Conservation (phyloP, 2,113 vertebrate genomes). For the Lycaon pictus region DNA sequence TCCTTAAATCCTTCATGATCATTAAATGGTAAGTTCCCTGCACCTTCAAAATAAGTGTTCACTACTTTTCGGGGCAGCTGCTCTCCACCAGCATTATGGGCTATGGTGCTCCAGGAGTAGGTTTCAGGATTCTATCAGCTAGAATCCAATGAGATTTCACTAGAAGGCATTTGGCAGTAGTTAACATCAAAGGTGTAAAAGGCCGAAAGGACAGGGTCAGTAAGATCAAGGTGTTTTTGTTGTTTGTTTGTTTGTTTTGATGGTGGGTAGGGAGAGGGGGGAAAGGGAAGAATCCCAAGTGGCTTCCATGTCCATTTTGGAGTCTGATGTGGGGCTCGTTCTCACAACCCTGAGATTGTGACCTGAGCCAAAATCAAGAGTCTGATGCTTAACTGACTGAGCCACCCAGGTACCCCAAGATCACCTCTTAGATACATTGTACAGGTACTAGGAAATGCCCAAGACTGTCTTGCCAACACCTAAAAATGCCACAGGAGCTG, state of each 20-base stretch:
- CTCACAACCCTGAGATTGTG: background rate
- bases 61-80: background rate
- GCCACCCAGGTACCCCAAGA: background rate
- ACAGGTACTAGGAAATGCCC: conserved; percentile 92
- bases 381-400: too few relatives aligned
- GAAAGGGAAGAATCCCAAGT: background rate
- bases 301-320: background rate
- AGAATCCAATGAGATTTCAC: background rate
- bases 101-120: background rate
- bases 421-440: conserved; percentile 76
- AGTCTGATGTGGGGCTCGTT: background rate
- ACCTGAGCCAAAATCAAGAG: too few relatives aligned
- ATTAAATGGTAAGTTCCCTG: background rate
- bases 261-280: background rate
- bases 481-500: conserved; percentile 92
- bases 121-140: background rate
- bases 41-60: background rate
- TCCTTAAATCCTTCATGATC: background rate
- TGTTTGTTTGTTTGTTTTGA: background rate
- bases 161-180: background rate
- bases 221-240: background rate
- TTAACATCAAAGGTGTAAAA: background rate
- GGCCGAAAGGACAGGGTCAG: background rate
- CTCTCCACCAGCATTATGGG: background rate
- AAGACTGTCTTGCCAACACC: conserved; percentile 92